Conservation (phyloP, 1,140 invertebrate species). For the Subanguina moxae region DNA sequence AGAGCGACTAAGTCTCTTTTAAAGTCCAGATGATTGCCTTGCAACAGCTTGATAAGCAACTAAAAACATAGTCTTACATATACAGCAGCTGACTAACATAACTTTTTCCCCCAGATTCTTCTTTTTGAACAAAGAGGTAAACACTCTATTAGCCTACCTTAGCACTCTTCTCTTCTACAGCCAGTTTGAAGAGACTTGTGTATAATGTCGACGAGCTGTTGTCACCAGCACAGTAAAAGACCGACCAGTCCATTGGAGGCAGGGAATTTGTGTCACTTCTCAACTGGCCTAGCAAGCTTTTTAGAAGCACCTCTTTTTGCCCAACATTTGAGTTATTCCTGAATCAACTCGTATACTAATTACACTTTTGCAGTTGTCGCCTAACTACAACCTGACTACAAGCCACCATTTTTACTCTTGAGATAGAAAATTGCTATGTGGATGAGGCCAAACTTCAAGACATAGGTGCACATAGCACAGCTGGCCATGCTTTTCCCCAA, state of each 20-base stretch:
- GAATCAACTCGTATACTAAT: too few relatives aligned
- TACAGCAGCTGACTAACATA: neutral
- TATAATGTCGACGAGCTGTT: neutral
- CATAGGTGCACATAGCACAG: too few relatives aligned
- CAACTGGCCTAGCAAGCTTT: neutral
- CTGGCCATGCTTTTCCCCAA: too few relatives aligned
- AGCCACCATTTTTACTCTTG: too few relatives aligned
- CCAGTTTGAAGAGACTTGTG: neutral
- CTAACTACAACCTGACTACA: too few relatives aligned
- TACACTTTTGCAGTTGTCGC: too few relatives aligned
- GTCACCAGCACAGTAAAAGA: neutral
- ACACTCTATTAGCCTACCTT: conserved; percentile 1
- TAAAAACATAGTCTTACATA: neutral
- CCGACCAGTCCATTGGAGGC: neutral
- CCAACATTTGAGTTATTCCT: neutral
- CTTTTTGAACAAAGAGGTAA: too few relatives aligned
- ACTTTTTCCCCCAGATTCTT: too few relatives aligned
- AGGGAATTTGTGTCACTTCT: neutral
- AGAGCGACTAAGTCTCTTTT: neutral
- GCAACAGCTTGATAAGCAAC: neutral
- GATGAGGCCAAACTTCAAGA: too few relatives aligned
- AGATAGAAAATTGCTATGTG: too few relatives aligned
- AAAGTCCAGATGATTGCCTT: neutral
- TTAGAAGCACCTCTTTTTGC: conserved; percentile 1
- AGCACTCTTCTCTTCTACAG: neutral